Evolutionary conservation across 1,140 invertebrate species (phyloP).

Genomic region (Notospermus geniculatus): DNA sequence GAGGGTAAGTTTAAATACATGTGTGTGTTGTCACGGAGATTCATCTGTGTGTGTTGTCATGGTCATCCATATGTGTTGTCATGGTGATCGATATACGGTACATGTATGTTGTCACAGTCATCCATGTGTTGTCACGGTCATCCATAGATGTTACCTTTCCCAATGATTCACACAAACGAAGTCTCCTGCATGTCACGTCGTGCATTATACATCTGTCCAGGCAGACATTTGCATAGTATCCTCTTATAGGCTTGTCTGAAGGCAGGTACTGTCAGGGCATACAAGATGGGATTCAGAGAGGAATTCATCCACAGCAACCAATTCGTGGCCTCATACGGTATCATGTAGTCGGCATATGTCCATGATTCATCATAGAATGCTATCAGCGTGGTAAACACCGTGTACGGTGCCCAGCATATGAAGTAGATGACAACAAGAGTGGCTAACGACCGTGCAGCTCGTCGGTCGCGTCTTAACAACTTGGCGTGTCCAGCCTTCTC

Average conservation of each 20-base stretch:
- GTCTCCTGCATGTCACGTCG: too few relatives aligned
- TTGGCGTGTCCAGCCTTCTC: background rate
- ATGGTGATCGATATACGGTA: too few relatives aligned
- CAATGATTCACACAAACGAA: too few relatives aligned
- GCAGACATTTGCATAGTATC: conserved; percentile 16
- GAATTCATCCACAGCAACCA: conserved; percentile 44
- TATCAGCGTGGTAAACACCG: background rate
- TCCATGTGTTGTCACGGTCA: too few relatives aligned
- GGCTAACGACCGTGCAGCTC: background rate
- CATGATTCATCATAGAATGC: background rate
- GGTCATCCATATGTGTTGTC: too few relatives aligned
- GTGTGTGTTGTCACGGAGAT: too few relatives aligned
- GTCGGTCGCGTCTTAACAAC: conserved; percentile 6
- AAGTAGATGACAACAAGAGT: background rate
- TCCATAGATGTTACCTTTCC: too few relatives aligned
- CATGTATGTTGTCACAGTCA: too few relatives aligned
- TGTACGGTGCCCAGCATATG: conserved; percentile 7
- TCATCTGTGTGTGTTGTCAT: too few relatives aligned
- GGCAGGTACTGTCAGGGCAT: conserved; percentile 30
- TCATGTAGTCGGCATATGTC: background rate
- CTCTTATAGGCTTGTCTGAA: conserved; percentile 30
- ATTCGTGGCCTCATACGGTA: conserved; percentile 33
- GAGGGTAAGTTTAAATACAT: conserved; percentile 47
- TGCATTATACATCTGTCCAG: background rate
- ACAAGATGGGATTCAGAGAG: conserved; percentile 42